phyloP scores from a whole-genome alignment of 2,113 vertebrate genomes.

The Lepus timidus region DNA sequence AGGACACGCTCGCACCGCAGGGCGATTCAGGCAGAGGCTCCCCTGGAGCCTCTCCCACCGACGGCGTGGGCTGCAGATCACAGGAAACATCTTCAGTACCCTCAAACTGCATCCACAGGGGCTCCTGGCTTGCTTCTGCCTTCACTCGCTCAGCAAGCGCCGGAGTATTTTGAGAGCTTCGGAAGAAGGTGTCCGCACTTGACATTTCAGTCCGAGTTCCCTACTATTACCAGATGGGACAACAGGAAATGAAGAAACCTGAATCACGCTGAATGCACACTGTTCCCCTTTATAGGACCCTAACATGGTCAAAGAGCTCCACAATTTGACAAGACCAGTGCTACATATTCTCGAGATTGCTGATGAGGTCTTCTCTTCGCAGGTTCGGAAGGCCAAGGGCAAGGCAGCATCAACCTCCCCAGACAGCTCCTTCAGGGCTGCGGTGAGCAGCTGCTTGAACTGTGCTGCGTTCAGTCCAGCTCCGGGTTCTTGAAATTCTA shows the following conservation, averaged over 20 bases:
- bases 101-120: background rate
- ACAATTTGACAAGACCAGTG: slow-evolving; percentile 95
- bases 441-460: no score
- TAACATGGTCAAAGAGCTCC: slow-evolving; percentile 95
- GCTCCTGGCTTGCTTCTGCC: background rate
- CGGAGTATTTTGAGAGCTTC: background rate
- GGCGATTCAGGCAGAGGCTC: background rate
- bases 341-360: slow-evolving; percentile 90
- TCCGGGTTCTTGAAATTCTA: no score
- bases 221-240: slow-evolving; percentile 95
- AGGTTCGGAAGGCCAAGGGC: no score
- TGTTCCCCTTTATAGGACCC: slow-evolving; percentile 91
- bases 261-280: slow-evolving; percentile 94
- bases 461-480: no score
- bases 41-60: slow-evolving; percentile 63
- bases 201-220: slow-evolving; percentile 89
- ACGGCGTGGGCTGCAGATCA: slow-evolving; percentile 5
- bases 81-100: slow-evolving; percentile 79
- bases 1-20: slow-evolving; percentile 31
- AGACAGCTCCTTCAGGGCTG: no score
- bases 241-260: slow-evolving; percentile 96
- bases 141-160: background rate
- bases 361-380: slow-evolving; percentile 41
- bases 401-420: no score
- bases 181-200: background rate